Percentiles rank a stretch among this genome's conserved stretches.
These are phyloP conservation scores for Andrena trimmerana DNA, from an alignment of 2,888 invertebrate genomes.

Conservation along the genomic window DNA sequence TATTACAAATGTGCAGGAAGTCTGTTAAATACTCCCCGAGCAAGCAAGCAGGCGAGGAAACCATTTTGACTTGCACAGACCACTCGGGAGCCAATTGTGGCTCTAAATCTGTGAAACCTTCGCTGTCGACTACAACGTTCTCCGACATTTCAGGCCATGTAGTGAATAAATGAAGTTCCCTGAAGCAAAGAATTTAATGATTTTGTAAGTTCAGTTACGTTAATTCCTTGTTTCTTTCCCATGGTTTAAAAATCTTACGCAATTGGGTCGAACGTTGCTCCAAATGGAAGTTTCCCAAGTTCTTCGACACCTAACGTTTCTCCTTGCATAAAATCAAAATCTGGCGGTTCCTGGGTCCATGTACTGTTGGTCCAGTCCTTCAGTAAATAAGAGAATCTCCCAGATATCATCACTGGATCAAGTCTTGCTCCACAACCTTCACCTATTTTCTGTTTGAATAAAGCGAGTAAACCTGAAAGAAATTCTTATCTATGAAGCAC, in stretches of 20 bases:
- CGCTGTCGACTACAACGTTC: conserved; percentile 94
- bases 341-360: conserved; percentile 88
- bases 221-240: not conserved
- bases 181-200: conserved; percentile 74
- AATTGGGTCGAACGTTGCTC: conserved; percentile 93
- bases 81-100: conserved; percentile 93
- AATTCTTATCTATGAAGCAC: conserved; percentile 26
- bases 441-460: conserved; percentile 96
- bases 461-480: conserved; percentile 88
- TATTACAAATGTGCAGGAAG: conserved; percentile 89
- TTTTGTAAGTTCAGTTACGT: not conserved
- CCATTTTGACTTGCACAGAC: conserved; percentile 89
- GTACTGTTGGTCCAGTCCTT: conserved; percentile 88
- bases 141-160: conserved; percentile 96
- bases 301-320: conserved; percentile 86
- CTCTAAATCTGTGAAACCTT: conserved; percentile 95
- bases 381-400: conserved; percentile 91
- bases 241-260: conserved; percentile 80
- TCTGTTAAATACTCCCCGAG: conserved; percentile 91
- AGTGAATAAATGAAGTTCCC: conserved; percentile 91
- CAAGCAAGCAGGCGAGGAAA: conserved; percentile 90
- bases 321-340: conserved; percentile 86
- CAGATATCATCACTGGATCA: conserved; percentile 90
- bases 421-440: conserved; percentile 83
- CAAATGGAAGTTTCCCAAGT: conserved; percentile 91